Evolutionary conservation across 1,140 invertebrate species (phyloP).

Genomic region (Cyclina sinensis): DNA sequence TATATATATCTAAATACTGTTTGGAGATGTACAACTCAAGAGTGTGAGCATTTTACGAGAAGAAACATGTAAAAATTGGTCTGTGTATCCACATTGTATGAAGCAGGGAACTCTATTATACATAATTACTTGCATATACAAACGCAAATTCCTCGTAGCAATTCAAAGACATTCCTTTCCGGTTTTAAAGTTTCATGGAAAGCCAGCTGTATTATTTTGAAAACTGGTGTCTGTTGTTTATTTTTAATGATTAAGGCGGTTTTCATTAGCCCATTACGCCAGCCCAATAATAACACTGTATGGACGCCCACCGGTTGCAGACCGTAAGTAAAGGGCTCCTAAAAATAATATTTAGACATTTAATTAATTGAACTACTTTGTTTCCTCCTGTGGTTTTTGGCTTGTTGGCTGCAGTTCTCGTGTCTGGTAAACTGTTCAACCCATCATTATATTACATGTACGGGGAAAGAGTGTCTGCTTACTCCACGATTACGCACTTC

Average conservation of each 20-base stretch:
- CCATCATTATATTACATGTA: neutral
- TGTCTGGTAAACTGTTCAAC: neutral
- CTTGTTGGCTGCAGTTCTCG: neutral
- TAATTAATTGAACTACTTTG: slow-evolving; percentile 41
- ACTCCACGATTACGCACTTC: neutral
- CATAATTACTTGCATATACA: neutral
- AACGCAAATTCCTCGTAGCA: neutral
- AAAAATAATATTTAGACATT: slow-evolving; percentile 28
- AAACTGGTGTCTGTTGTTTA: slow-evolving; percentile 28
- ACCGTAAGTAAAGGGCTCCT: neutral
- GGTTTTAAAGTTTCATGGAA: neutral
- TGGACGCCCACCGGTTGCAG: neutral
- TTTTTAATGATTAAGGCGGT: neutral
- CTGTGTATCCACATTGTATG: no score
- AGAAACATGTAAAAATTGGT: no score
- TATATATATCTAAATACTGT: no score
- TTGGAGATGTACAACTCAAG: no score
- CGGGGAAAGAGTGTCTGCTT: neutral
- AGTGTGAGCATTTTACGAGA: no score
- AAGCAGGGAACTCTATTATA: neutral
- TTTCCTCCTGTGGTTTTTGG: slow-evolving; percentile 20
- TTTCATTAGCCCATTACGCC: neutral
- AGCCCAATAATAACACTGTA: neutral
- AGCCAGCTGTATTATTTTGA: neutral
- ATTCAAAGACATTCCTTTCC: neutral